Evolutionary conservation across 2,888 invertebrate species (phyloP), one percentile per base, ranked within the genome.

Genomic region (Yponomeuta sedellus): DNA sequence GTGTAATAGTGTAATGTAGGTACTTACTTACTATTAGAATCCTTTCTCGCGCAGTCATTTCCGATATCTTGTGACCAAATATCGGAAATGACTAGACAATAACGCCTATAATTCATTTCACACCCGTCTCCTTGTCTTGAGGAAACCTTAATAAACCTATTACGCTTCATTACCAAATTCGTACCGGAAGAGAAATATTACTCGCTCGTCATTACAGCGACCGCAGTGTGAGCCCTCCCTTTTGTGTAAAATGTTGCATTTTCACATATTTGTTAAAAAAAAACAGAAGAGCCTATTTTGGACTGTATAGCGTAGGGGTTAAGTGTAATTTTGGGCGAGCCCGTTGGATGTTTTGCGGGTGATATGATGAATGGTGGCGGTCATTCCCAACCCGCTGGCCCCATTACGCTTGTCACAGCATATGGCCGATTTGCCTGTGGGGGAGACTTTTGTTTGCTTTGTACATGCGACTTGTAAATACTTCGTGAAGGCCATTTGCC

Each of bases 81-180:
- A 20, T 44, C 63, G 63, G 63, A 63, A 63, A 63, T 63, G 63
- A 63, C 63, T 63, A 63, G 63, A 63, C 63, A 63, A 44, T 63
- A 63, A 44, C 71, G 73, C 77, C 76, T 78, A 73, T 81, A 83
- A 83, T 81, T 80, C 77, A 78, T 81, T 86, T 86, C 82, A 87
- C 88, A 83, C 88, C 76, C 73, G 76, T 77, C 73, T 77, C 79
- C 75, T 71, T 76, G 57, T 79, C 72, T 72, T 70, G 75, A 74
- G 76, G 76, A 73, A 78, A 75, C 78, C 79, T 81, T 85, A 86
- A 88, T 88, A 87, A 88, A 88, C 85, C 85, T 83, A 90, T 90
- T 89, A 83, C 77, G 77, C 80, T 81, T 85, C 86, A 88, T 89
- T 88, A 88, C 83, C 85, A 85, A 89, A 89, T 85, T 81, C 82